A percentile compares a stretch with the other conserved stretches of the same genome.
phyloP scores from a whole-genome alignment of 2,888 invertebrate genomes.

The Poecilobothrus nobilitatus region DNA sequence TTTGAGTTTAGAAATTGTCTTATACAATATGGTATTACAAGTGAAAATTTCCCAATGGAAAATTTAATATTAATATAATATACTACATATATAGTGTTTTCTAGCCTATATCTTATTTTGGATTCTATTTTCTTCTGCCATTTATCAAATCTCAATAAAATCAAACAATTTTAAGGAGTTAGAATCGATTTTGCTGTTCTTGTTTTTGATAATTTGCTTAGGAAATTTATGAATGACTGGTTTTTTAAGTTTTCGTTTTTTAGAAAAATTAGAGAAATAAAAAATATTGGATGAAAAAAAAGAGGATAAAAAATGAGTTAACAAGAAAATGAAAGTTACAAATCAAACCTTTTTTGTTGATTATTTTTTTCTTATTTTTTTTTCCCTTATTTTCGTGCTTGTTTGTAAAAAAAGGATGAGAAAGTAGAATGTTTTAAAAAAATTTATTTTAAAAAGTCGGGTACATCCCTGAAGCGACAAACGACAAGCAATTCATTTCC shows the following conservation, averaged over 20 bases:
- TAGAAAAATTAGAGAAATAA: neutral
- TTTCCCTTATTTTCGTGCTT: no score
- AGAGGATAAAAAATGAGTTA: no score
- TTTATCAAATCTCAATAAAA: no score
- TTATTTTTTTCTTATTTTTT: neutral
- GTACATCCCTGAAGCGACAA: slow-evolving; percentile 1
- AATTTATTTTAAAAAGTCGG: neutral
- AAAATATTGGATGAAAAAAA: neutral
- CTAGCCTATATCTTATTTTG: no score
- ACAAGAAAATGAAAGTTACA: neutral
- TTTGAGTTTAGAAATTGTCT: no score
- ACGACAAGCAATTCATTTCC: slow-evolving; percentile 2
- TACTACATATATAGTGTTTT: no score
- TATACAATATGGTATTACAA: no score
- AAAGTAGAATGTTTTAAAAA: no score
- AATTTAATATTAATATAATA: no score
- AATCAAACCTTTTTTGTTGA: neutral
- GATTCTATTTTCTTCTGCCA: no score
- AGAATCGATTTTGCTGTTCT: neutral
- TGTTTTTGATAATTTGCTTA: neutral
- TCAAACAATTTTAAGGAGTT: neutral
- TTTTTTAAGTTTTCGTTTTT: neutral
- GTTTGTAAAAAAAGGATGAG: no score
- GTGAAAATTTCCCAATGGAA: no score
- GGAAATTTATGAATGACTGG: neutral